Evolutionary conservation across 2,888 invertebrate species (phyloP).

Genomic region (Mylabris sibirica): DNA sequence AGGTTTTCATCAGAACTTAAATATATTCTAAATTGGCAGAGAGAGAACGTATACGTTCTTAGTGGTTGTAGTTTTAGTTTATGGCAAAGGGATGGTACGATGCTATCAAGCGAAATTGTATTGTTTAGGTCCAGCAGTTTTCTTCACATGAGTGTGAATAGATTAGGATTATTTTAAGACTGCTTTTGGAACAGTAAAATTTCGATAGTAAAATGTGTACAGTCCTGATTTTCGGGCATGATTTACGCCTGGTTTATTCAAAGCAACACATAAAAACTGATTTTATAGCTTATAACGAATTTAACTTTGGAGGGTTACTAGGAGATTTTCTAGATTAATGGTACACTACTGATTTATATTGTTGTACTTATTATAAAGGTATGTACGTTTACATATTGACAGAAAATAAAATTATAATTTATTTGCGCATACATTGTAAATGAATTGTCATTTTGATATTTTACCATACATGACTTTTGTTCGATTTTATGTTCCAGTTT

Average conservation of each 20-base stretch:
- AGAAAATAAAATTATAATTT: slow-evolving; percentile 37
- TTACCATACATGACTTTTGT: slow-evolving; percentile 7
- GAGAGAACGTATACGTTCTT: background rate
- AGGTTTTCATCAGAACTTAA: background rate
- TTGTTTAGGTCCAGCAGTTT: slow-evolving; percentile 48
- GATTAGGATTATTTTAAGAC: slow-evolving; percentile 51
- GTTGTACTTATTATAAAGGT: slow-evolving; percentile 15
- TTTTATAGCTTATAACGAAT: slow-evolving; percentile 54
- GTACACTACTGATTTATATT: slow-evolving; percentile 31
- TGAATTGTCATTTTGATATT: slow-evolving; percentile 28
- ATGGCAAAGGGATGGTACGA: slow-evolving; percentile 18
- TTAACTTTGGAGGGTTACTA: slow-evolving; percentile 47
- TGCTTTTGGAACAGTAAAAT: slow-evolving; percentile 53
- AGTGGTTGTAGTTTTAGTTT: slow-evolving; percentile 15
- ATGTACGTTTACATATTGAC: slow-evolving; percentile 16
- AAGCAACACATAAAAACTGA: slow-evolving; percentile 46
- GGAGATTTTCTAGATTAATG: slow-evolving; percentile 35
- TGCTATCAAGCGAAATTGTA: slow-evolving; percentile 47
- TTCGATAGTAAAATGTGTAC: slow-evolving; percentile 47
- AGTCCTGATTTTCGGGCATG: slow-evolving; percentile 43
- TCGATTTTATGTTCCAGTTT: slow-evolving; percentile 7
- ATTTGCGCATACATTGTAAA: slow-evolving; percentile 35
- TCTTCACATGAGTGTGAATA: slow-evolving; percentile 50
- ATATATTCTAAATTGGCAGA: background rate
- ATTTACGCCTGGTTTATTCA: slow-evolving; percentile 49